Percentiles rank a stretch among this genome's conserved stretches.
Evolutionary conservation across 2,797 vertebrate genomes (phyloP).

Genomic region (Gallirallus australis): DNA sequence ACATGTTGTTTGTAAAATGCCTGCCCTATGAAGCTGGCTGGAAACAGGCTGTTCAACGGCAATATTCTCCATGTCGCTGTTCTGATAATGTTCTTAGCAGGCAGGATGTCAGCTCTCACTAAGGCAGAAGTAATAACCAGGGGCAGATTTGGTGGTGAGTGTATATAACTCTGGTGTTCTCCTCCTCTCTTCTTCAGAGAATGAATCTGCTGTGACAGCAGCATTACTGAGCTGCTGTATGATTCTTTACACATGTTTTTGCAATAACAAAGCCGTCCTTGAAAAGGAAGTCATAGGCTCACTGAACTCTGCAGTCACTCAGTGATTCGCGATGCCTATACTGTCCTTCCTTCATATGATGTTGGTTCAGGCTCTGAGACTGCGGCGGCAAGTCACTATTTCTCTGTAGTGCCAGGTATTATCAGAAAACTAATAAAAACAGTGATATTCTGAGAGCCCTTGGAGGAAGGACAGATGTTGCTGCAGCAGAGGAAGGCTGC

Average conservation of each 20-base stretch:
- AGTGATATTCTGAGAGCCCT: neutral
- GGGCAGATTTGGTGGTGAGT: slow-evolving; percentile 34
- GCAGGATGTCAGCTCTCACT: slow-evolving; percentile 33
- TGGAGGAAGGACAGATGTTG: neutral
- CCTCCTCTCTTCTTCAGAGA: slow-evolving; percentile 15
- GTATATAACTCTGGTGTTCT: slow-evolving; percentile 16
- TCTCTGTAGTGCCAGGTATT: neutral
- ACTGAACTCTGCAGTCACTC: neutral
- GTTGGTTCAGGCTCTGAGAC: neutral
- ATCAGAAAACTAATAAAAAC: neutral
- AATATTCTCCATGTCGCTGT: neutral
- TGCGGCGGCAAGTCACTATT: neutral
- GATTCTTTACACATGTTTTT: slow-evolving; percentile 19
- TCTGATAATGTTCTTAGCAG: slow-evolving; percentile 20
- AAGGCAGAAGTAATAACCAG: slow-evolving; percentile 35
- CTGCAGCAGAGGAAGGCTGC: neutral
- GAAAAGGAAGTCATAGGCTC: slow-evolving; percentile 7
- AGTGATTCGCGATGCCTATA: neutral
- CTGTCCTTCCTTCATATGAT: neutral
- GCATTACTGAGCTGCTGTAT: slow-evolving; percentile 9
- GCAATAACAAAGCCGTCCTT: slow-evolving; percentile 23
- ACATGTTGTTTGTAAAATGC: neutral
- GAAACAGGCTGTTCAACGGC: neutral
- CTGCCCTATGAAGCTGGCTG: neutral
- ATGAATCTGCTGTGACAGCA: slow-evolving; percentile 55